Percentiles rank a stretch among this genome's conserved stretches.
These are phyloP conservation scores for Paralichthys olivaceus DNA, from an alignment of 2,113 vertebrate species.

Conservation along the genomic window DNA sequence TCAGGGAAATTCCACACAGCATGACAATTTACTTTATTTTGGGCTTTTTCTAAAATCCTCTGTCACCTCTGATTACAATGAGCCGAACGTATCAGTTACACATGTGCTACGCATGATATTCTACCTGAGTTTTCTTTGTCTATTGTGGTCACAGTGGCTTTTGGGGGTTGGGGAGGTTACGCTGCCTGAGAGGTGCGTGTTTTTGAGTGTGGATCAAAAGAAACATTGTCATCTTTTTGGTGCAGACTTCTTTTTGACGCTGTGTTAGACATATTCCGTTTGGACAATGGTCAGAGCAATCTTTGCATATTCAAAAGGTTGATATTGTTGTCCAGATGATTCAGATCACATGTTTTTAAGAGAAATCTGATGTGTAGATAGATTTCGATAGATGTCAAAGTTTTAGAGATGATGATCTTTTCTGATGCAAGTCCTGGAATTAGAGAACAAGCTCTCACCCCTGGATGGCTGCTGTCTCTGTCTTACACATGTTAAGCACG, in stretches of 20 bases:
- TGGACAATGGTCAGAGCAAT: background rate
- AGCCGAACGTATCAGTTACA: slow-evolving; percentile 78
- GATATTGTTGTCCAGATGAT: background rate
- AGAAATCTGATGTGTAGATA: background rate
- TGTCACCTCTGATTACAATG: slow-evolving; percentile 84
- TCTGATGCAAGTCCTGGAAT: background rate
- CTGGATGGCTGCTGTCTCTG: slow-evolving; percentile 44
- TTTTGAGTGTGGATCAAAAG: slow-evolving; percentile 34
- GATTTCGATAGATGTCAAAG: slow-evolving; percentile 7
- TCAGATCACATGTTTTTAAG: background rate
- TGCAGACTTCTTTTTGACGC: background rate
- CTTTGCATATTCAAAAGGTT: background rate
- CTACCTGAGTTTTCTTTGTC: slow-evolving; percentile 67
- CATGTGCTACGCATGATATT: slow-evolving; percentile 64
- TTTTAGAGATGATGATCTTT: background rate
- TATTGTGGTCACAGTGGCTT: slow-evolving; percentile 52
- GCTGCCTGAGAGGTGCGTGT: slow-evolving; percentile 1
- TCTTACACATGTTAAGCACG: slow-evolving; percentile 68
- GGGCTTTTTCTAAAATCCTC: slow-evolving; percentile 73
- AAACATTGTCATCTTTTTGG: slow-evolving; percentile 38
- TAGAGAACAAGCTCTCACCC: background rate
- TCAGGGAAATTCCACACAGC: slow-evolving; percentile 82
- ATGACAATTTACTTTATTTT: slow-evolving; percentile 83
- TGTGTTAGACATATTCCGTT: slow-evolving; percentile 7
- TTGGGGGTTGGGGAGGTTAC: slow-evolving; percentile 9